Percentiles rank a stretch among this genome's conserved stretches.
Conservation (phyloP, 53 echinoderm and acorn worm genomes). For the Glandiceps talaboti region DNA sequence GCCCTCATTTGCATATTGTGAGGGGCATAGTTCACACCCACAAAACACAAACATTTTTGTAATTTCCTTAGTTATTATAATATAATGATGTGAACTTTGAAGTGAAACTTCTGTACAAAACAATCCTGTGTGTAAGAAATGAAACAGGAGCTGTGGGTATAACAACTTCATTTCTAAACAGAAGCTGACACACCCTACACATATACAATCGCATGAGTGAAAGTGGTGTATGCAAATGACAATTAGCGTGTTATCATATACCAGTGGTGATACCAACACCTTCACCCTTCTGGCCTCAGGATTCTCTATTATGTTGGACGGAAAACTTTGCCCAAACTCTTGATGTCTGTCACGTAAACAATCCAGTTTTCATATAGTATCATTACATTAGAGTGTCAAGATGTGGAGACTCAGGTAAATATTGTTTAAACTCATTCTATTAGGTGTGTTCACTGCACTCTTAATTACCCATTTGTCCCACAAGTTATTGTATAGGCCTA, state of each 20-base stretch:
- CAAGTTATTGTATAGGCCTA: too few relatives aligned
- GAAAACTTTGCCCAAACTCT: neutral
- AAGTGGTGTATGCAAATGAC: neutral
- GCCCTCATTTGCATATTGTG: neutral
- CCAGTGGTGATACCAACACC: neutral
- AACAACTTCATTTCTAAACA: too few relatives aligned
- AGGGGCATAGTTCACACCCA: too few relatives aligned
- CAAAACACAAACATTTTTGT: too few relatives aligned
- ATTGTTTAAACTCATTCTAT: too few relatives aligned
- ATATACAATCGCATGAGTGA: neutral
- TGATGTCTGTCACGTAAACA: neutral
- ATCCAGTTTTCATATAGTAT: neutral
- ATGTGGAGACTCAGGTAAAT: neutral
- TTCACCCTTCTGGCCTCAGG: neutral
- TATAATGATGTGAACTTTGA: too few relatives aligned
- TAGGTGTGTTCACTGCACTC: too few relatives aligned
- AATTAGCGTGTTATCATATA: neutral
- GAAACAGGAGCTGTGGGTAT: too few relatives aligned
- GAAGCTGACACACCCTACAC: neutral
- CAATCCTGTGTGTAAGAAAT: too few relatives aligned
- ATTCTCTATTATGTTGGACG: neutral
- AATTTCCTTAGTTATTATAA: too few relatives aligned
- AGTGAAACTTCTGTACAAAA: too few relatives aligned
- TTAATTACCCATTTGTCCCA: too few relatives aligned
- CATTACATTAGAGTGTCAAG: neutral